A percentile compares a stretch with the other conserved stretches of the same genome.
phyloP scores from a whole-genome alignment of 1,140 invertebrate species.

The Nymphalis io region DNA sequence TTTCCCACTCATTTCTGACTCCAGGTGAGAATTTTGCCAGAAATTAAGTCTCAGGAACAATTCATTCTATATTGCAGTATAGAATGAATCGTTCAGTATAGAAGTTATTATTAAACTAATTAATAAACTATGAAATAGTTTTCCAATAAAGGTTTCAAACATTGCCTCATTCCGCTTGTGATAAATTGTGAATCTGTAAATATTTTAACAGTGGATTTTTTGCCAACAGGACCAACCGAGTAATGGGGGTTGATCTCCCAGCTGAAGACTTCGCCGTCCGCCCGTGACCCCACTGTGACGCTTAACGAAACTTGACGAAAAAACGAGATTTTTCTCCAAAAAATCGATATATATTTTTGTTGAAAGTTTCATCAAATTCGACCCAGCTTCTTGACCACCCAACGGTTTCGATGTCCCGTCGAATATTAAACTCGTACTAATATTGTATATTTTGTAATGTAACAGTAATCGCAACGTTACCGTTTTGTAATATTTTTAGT shows the following conservation, averaged over 20 bases:
- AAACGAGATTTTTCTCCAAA: conserved; percentile 27
- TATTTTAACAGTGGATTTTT: too few species aligned
- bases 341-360: conserved; percentile 22
- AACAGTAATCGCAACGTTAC: conserved; percentile 43
- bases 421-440: conserved; percentile 19
- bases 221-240: conserved; percentile 63
- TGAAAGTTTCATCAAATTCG: conserved; percentile 22
- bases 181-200: too few species aligned
- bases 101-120: too few species aligned
- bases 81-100: too few species aligned
- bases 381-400: conserved; percentile 5
- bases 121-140: too few species aligned
- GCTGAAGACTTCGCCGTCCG: conserved; percentile 3
- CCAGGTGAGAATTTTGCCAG: too few species aligned
- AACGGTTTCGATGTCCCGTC: neutral
- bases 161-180: too few species aligned
- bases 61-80: too few species aligned
- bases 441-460: conserved; percentile 65
- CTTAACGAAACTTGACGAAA: conserved; percentile 22
- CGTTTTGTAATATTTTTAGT: conserved; percentile 31
- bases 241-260: conserved; percentile 63
- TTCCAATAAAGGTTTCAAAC: too few species aligned
- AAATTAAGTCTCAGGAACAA: too few species aligned
- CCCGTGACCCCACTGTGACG: neutral
- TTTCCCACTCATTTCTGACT: too few species aligned